Conservation (phyloP, 2,888 invertebrate species). For the Ochropleura leucogaster region DNA sequence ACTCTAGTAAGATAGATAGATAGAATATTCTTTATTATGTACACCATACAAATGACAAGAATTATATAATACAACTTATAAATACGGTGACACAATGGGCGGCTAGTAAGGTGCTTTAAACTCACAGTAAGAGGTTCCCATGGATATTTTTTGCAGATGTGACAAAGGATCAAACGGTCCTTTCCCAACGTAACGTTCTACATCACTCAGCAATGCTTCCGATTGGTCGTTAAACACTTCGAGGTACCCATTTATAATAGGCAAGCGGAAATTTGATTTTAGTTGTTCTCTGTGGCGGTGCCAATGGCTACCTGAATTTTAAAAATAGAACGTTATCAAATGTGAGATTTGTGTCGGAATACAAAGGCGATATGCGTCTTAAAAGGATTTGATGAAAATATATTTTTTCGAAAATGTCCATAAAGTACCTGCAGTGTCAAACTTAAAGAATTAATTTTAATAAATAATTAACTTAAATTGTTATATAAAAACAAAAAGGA, state of each 20-base stretch:
- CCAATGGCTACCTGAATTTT: constrained; percentile 5
- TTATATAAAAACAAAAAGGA: too few relatives aligned
- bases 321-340: neutral
- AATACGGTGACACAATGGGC: too few relatives aligned
- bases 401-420: too few relatives aligned
- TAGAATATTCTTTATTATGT: too few relatives aligned
- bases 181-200: constrained; percentile 10
- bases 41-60: too few relatives aligned
- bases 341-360: neutral
- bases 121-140: constrained; percentile 7
- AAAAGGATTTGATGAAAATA: too few relatives aligned
- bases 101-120: too few relatives aligned
- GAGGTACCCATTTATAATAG: neutral
- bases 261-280: neutral
- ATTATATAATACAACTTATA: too few relatives aligned
- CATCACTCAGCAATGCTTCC: neutral
- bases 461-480: too few relatives aligned
- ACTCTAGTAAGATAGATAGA: too few relatives aligned
- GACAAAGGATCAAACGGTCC: neutral
- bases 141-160: neutral
- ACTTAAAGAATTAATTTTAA: too few relatives aligned
- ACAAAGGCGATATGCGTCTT: neutral
- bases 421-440: too few relatives aligned
- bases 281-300: constrained; percentile 1
- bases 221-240: constrained; percentile 13